These are phyloP conservation scores for Marmota monax DNA, from an alignment of 2,113 vertebrate genomes.

Conservation along the genomic window DNA sequence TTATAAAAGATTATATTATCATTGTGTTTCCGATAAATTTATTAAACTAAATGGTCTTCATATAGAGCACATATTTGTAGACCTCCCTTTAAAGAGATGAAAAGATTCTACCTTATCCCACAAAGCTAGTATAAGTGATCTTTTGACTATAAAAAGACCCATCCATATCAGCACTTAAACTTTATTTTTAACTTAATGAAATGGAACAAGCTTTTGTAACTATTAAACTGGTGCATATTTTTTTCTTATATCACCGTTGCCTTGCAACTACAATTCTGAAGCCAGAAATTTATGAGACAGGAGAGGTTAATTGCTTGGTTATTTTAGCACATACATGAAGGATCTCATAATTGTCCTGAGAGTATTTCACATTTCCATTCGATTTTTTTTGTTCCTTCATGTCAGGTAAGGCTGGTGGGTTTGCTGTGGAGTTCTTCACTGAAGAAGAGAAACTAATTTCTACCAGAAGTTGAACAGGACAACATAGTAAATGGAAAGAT, in stretches of 20 bases:
- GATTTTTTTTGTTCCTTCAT: background rate
- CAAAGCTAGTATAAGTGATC: background rate
- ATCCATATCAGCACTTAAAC: background rate
- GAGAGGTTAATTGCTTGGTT: background rate
- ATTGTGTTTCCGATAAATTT: slow-evolving; percentile 9
- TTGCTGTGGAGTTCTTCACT: background rate
- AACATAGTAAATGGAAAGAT: background rate
- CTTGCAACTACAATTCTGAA: background rate
- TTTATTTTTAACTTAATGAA: slow-evolving; percentile 25
- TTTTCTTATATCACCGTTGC: background rate
- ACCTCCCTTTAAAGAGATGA: background rate
- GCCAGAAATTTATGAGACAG: background rate
- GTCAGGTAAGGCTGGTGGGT: background rate
- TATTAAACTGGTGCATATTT: background rate
- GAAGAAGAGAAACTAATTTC: background rate
- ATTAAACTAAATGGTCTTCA: slow-evolving; percentile 25
- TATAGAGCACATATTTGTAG: background rate
- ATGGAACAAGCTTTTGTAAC: background rate
- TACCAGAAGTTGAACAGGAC: background rate
- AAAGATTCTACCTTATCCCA: slow-evolving; percentile 23
- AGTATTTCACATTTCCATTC: background rate
- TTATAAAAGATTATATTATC: background rate
- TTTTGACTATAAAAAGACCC: background rate
- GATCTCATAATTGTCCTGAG: background rate
- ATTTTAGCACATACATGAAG: background rate